A percentile compares a stretch with the other conserved stretches of the same genome.
These are phyloP conservation scores for Micromussa lordhowensis DNA, from an alignment of 92 coral and sea anemone species.

Conservation along the genomic window DNA sequence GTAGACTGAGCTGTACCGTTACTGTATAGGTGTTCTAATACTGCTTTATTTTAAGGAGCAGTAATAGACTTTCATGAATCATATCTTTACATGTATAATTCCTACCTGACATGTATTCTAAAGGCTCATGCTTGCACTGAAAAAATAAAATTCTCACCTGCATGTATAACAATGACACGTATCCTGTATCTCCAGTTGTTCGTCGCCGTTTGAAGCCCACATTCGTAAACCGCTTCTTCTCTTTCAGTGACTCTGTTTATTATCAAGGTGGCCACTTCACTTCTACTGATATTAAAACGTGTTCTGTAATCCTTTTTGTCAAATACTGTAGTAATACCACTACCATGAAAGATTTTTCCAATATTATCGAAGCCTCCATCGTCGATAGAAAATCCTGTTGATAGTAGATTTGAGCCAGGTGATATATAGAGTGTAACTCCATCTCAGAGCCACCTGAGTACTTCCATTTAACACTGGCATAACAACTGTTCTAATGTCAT, in stretches of 20 bases:
- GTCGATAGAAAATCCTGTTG: not conserved
- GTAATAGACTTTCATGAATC: too few species aligned
- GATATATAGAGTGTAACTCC: not conserved
- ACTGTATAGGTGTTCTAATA: too few species aligned
- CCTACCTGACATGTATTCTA: too few species aligned
- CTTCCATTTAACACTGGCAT: not conserved
- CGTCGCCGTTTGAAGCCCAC: too few species aligned
- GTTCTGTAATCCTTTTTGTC: not conserved
- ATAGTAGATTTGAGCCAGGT: not conserved
- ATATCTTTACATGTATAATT: too few species aligned
- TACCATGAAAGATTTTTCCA: not conserved
- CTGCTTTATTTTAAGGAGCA: too few species aligned
- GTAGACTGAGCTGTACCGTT: too few species aligned
- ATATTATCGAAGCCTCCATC: not conserved
- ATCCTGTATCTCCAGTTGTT: too few species aligned
- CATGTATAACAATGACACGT: too few species aligned
- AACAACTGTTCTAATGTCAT: not conserved
- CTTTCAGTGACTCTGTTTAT: too few species aligned
- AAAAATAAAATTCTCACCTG: too few species aligned
- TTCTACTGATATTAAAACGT: not conserved
- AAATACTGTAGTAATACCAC: not conserved
- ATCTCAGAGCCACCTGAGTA: not conserved
- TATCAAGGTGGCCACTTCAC: conserved; percentile 14
- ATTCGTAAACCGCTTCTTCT: not conserved
- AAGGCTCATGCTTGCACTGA: too few species aligned